phyloP scores from a whole-genome alignment of 2,113 vertebrate genomes.

The Tiliqua scincoides region DNA sequence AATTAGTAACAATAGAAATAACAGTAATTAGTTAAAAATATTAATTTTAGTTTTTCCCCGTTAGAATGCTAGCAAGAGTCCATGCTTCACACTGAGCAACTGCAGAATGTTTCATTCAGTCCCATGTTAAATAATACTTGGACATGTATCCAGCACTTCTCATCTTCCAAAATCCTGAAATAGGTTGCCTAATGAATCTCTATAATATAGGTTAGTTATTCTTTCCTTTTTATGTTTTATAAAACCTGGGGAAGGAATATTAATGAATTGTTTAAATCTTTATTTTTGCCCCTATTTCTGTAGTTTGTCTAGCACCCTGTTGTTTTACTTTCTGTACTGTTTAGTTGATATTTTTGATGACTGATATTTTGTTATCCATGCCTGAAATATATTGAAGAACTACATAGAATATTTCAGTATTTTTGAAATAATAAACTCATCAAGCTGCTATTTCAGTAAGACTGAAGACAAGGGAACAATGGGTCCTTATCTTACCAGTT shows the following conservation, averaged over 20 bases:
- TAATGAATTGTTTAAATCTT: background rate
- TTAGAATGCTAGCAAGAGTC: background rate
- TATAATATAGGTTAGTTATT: slow-evolving; percentile 37
- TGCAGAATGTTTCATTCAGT: background rate
- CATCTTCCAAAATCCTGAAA: slow-evolving; percentile 30
- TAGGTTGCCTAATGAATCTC: slow-evolving; percentile 51
- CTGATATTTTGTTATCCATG: too few species aligned
- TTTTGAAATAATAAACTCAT: background rate
- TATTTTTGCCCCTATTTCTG: background rate
- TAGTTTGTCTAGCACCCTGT: too few species aligned
- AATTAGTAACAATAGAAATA: too few species aligned
- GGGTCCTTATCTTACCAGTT: background rate
- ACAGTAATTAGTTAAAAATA: too few species aligned
- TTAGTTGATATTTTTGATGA: too few species aligned
- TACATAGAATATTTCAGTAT: too few species aligned
- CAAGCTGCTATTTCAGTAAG: background rate
- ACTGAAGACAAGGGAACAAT: background rate
- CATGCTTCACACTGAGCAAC: background rate
- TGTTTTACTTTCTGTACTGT: too few species aligned
- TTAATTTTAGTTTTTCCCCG: background rate
- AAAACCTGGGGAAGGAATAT: background rate
- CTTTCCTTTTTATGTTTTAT: slow-evolving; percentile 33
- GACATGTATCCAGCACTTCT: slow-evolving; percentile 33
- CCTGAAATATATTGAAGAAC: too few species aligned
- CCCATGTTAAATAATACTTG: background rate